Percentiles rank a stretch among this genome's conserved stretches.
phyloP scores from a whole-genome alignment of 2,113 vertebrate species.

The Benitochromis conjunctus region DNA sequence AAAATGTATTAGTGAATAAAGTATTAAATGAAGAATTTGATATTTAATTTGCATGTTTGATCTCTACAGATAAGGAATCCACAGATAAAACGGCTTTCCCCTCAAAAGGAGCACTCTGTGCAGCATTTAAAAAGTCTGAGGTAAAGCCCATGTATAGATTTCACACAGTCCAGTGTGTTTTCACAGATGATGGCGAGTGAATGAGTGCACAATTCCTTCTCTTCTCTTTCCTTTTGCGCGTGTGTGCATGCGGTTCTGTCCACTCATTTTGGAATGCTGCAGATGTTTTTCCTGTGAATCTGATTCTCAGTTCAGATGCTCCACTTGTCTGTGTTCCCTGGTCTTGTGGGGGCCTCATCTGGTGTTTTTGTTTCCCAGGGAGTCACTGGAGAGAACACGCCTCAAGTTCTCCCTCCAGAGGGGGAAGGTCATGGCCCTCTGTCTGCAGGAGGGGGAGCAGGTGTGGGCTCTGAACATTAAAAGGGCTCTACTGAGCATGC shows the following conservation, averaged over 20 bases:
- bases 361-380: constrained; percentile 75
- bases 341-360: constrained; percentile 58
- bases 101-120: constrained; percentile 72
- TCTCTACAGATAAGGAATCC: constrained; percentile 75
- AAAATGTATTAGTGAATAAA: not conserved
- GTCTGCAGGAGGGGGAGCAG: constrained; percentile 74
- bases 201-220: not conserved
- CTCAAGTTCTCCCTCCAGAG: constrained; percentile 78
- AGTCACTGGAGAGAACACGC: constrained; percentile 72
- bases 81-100: constrained; percentile 73
- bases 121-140: constrained; percentile 73
- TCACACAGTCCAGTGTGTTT: not conserved
- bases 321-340: constrained; percentile 23
- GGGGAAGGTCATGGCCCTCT: constrained; percentile 80
- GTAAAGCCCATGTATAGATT: constrained; percentile 47
- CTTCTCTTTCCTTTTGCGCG: not conserved
- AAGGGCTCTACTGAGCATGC: constrained; percentile 81
- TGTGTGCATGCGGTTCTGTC: not conserved
- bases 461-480: constrained; percentile 87
- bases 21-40: not conserved
- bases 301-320: constrained; percentile 57
- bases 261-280: constrained; percentile 38
- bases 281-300: constrained; percentile 50
- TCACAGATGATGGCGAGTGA: not conserved
- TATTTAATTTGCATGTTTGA: constrained; percentile 3